phyloP scores from a whole-genome alignment of 2,797 vertebrate genomes.

The Sylvia borin region DNA sequence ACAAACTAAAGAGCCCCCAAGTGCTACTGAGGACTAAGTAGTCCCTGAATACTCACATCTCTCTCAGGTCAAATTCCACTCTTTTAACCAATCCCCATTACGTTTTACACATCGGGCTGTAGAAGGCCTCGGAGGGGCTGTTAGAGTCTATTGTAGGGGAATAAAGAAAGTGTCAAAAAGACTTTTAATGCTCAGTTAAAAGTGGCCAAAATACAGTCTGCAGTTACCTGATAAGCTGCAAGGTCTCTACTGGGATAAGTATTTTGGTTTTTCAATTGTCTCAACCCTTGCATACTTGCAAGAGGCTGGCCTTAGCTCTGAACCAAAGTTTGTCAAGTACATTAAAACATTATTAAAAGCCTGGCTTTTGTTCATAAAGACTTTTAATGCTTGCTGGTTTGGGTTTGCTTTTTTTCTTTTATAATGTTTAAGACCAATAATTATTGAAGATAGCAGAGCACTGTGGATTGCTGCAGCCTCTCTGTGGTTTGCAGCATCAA shows the following conservation, averaged over 20 bases:
- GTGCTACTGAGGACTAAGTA: constrained; percentile 56
- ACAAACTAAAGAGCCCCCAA: constrained; percentile 54
- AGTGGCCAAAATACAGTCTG: constrained; percentile 38
- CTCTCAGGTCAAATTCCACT: constrained; percentile 69
- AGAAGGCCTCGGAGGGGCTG: constrained; percentile 28
- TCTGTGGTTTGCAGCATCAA: not conserved
- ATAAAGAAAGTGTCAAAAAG: constrained; percentile 74
- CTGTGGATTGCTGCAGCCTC: not conserved
- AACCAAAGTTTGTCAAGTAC: constrained; percentile 33
- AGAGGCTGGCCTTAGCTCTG: not conserved
- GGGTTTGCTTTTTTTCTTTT: not conserved
- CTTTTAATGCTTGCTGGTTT: not conserved
- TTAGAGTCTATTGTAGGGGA: constrained; percentile 59
- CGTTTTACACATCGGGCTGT: constrained; percentile 44
- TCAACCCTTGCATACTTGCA: constrained; percentile 26
- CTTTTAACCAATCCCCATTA: constrained; percentile 59
- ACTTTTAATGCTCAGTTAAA: constrained; percentile 71
- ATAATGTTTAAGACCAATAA: not conserved
- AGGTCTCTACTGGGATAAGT: constrained; percentile 57
- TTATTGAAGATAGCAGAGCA: not conserved
- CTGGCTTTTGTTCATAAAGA: constrained; percentile 47
- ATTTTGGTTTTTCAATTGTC: constrained; percentile 60
- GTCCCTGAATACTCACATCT: constrained; percentile 58
- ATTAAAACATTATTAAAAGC: constrained; percentile 45
- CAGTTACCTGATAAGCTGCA: constrained; percentile 63